Evolutionary conservation across 2,888 invertebrate species (phyloP).

Genomic region (Phaonia tiefii): DNA sequence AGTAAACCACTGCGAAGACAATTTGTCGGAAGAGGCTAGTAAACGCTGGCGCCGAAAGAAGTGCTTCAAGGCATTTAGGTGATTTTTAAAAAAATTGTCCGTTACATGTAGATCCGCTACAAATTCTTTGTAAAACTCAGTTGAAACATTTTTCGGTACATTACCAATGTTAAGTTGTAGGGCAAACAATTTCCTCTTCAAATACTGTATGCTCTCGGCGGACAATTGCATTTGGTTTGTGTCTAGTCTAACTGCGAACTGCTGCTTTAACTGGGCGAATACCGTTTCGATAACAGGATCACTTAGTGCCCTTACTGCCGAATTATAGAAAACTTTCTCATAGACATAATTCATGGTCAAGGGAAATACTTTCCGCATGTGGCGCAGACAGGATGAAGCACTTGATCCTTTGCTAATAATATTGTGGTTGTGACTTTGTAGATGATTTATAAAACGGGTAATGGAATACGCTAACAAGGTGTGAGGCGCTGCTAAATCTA

Average conservation of each 20-base stretch:
- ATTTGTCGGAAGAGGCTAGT: constrained; percentile 34
- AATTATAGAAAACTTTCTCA: constrained; percentile 70
- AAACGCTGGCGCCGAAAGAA: constrained; percentile 65
- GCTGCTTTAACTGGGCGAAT: constrained; percentile 71
- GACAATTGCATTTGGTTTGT: constrained; percentile 70
- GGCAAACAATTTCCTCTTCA: constrained; percentile 69
- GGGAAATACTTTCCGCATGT: constrained; percentile 74
- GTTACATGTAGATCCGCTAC: constrained; percentile 68
- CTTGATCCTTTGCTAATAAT: constrained; percentile 56
- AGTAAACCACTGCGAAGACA: constrained; percentile 66
- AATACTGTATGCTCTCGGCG: constrained; percentile 63
- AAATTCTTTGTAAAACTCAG: constrained; percentile 69
- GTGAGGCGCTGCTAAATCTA: constrained; percentile 67
- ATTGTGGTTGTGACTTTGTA: constrained; percentile 70
- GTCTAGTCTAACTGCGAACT: constrained; percentile 68
- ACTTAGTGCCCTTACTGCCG: constrained; percentile 66
- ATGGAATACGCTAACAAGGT: constrained; percentile 71
- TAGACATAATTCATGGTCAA: constrained; percentile 75
- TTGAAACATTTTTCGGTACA: constrained; percentile 70
- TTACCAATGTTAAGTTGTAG: constrained; percentile 75
- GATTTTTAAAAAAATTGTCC: constrained; percentile 72
- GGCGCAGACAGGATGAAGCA: constrained; percentile 70
- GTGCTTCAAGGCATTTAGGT: constrained; percentile 71
- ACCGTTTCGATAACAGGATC: constrained; percentile 71
- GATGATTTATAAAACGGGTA: constrained; percentile 71